Evolutionary conservation across 2,888 invertebrate genomes (phyloP), one percentile per base, ranked within the genome.

Genomic region (Sminthurinus aureus): DNA sequence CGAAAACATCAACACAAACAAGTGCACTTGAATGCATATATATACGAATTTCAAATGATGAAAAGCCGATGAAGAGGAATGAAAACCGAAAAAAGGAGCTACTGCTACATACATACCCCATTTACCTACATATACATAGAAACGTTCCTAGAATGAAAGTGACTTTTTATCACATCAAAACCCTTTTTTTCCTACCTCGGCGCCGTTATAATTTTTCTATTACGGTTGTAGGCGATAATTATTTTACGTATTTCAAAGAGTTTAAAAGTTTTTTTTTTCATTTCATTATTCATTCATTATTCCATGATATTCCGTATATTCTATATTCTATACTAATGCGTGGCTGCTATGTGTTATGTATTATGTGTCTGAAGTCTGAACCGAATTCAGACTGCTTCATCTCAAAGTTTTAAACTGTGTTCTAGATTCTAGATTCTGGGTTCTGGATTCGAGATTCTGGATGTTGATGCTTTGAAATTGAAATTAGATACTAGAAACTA

Each of bases 221-320:
- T 71, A 71, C 71, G 24, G 71, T 26, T 71, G 24, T 15, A 22
- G 26, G 71, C 71, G 71, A 71, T 71, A 71, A 71, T 71, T 71
- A 71, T 71, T 71, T 71, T 71, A 38, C 38, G 38, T 38, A 71
- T 71, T 71, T 71, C 71, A 71, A 20, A 22, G 71, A 24, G 22
- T 71, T 24, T 2, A 24, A 58, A 58, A 11, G 2, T 71, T 71
- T 71, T 71, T 26, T 24, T 71, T 71, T 71, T 15, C 71, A 71
- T 71, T 26, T 26, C 71, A 71, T 71, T 71, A 26, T 71, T 24
- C 22, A n/a, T n/a, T 22, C 22, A 20, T 67, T n/a, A 67, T 22
- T n/a, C 11, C n/a, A n/a, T 22, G 11, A n/a, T 3, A n/a, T 11
- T 22, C n/a, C 15, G 20, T 18, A 20, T 12, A 69, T 26, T 22